Base-by-base conservation (phyloP, 1,140 invertebrate genomes). In the Drosophila ironensis region DNA sequence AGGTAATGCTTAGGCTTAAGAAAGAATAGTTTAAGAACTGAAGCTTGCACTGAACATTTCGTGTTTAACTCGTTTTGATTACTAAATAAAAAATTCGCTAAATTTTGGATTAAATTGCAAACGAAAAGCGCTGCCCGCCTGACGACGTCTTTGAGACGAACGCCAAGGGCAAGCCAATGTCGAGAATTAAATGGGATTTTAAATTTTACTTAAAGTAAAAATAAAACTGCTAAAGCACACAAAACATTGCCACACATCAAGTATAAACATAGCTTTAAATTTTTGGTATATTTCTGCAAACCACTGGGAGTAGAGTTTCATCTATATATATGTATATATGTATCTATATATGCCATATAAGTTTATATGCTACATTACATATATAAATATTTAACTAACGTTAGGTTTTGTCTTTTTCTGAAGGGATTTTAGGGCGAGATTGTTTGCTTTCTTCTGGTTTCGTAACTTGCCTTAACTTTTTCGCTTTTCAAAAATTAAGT, bases 251-350 rank as follows among this genome's bases (percentile, higher is more conserved):
- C 80, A 86, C 80, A 80, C 69, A 71, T 86, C 72, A 86, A 86
- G 74, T 86, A n/a, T n/a, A 86, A 68, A 78, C 70, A 86, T 78
- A 86, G 59, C 59, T 63, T 63, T 47, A 63, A 86, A 86, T 86
- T 87, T 88, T 88, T 84, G 74, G 78, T 87, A 88, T 87, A 87
- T 77, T 82, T 87, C 82, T 87, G 71, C 72, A 80, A 87, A 87
- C 81, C 81, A 86, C 81, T 86, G 81, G 81, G 81, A 84, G 47
- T 59, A 73, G 75, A 81, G 40, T 76, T 68, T 67, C 56, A 40
- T 76, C 69, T 52, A 76, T 72, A 24, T 33, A 33, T 33, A 12
- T 33, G 14, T 37, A 17, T 54, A 60, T 68, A n/a, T n/a, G n/a
- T n/a, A n/a, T 68, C 38, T 9, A 52, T 66, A 60, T 60, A 42